phyloP scores from a whole-genome alignment of 2,113 vertebrate species.

The Beaufortia kweichowensis region DNA sequence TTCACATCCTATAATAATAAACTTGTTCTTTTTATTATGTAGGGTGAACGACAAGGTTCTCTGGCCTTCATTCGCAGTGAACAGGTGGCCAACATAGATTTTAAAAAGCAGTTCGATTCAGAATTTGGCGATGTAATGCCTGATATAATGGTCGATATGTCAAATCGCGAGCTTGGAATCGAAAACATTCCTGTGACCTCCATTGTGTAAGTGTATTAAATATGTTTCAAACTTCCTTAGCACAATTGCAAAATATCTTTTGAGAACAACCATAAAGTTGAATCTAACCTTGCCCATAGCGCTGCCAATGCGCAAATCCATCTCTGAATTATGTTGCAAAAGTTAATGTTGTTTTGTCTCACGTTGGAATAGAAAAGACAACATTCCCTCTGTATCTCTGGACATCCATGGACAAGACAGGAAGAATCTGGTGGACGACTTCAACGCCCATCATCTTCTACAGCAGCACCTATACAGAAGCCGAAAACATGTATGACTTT shows the following conservation, averaged over 20 bases:
- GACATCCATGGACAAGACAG: slow-evolving; percentile 87
- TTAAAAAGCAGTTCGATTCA: slow-evolving; percentile 80
- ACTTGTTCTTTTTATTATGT: slow-evolving; percentile 9
- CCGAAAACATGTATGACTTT: slow-evolving; percentile 82
- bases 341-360: neutral
- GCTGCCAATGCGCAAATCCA: neutral
- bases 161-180: slow-evolving; percentile 30
- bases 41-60: slow-evolving; percentile 92
- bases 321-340: neutral
- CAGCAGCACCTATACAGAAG: slow-evolving; percentile 93
- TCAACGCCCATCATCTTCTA: slow-evolving; percentile 85
- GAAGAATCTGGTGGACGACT: slow-evolving; percentile 78
- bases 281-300: neutral
- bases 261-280: too few species aligned
- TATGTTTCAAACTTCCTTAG: neutral
- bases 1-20: too few species aligned
- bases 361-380: slow-evolving; percentile 74
- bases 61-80: slow-evolving; percentile 89
- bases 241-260: too few species aligned
- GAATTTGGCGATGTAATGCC: slow-evolving; percentile 82
- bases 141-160: slow-evolving; percentile 67
- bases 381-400: slow-evolving; percentile 83
- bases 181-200: slow-evolving; percentile 25
- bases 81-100: slow-evolving; percentile 81
- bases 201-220: slow-evolving; percentile 55